A percentile compares a stretch with the other conserved stretches of the same genome.
Evolutionary conservation across 2,888 invertebrate genomes (phyloP).

Genomic region (Oasisia sp.): DNA sequence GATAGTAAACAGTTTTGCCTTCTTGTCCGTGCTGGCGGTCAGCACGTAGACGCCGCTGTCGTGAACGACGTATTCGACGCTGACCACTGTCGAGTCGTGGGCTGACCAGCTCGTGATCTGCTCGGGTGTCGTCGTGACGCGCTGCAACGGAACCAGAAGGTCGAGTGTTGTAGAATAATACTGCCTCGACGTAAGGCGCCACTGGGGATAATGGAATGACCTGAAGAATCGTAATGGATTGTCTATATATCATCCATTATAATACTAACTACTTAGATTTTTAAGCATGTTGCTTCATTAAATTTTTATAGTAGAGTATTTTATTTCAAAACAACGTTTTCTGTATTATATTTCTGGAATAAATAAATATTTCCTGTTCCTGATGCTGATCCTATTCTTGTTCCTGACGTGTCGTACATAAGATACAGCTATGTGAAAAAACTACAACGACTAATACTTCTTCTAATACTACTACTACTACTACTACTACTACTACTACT

Average conservation of each 20-base stretch:
- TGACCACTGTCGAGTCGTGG: conserved; percentile 62
- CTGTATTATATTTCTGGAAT: too few species aligned
- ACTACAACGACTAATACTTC: too few species aligned
- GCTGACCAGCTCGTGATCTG: conserved; percentile 53
- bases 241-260: neutral
- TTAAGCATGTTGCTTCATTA: too few species aligned
- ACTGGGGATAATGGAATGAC: neutral
- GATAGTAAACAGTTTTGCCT: conserved; percentile 60
- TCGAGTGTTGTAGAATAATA: neutral
- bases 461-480: too few species aligned
- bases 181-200: neutral
- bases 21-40: conserved; percentile 62
- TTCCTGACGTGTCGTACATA: too few species aligned
- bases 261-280: too few species aligned
- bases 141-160: conserved; percentile 42
- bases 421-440: too few species aligned
- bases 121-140: conserved; percentile 50
- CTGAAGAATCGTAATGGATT: neutral
- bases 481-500: too few species aligned
- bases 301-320: too few species aligned
- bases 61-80: conserved; percentile 59
- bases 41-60: conserved; percentile 55
- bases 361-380: too few species aligned
- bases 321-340: too few species aligned
- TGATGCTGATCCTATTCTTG: too few species aligned